Base-by-base conservation (phyloP, 2,113 vertebrate species). In the Coptodon rendalli region DNA sequence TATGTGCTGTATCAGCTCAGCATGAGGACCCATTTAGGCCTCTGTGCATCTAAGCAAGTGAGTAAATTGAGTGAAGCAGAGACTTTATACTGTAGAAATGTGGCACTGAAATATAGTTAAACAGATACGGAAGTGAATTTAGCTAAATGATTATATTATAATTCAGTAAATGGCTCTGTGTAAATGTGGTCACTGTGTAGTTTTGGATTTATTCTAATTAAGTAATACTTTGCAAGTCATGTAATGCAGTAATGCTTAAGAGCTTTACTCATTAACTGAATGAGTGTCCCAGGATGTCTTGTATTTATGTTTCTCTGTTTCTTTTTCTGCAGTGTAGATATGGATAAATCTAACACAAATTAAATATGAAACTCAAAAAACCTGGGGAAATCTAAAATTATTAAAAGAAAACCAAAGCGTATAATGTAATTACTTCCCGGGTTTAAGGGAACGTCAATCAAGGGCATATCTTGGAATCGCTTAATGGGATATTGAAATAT, bases 401-500 rank as follows among this genome's bases (percentile, higher is more conserved):
- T 93, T 88, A 88, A 93, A 93, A 93, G 87, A 92, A 96, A 94
- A 95, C 87, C 81, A 86, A 94, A 90, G 91, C 93, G 94, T 95
- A 93, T 95, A 96, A 95, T 96, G 93, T 95, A 96, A 96, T 96
- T 96, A 96, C 92, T 92, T 90, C 88, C 82, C 59, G 87, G 85
- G 88, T 96, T 96, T 95, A 95, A 95, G 89, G 89, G 93, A 90
- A 95, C 86, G 96, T 95, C 96, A 96, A 95, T 96, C 96, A 96
- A 90, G 66, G 85, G 86, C 92, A 87, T 96, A 95, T 96, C 95
- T 95, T 88, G 86, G 92, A 93, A 95, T 96, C 91, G 61, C 92
- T 95, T 97, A 96, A 96, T 96, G 89, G 94, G 96, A 96, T 96
- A 96, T 96, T 95, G 95, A 96, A 96, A 96, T 96, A 95, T 97